Evolutionary conservation across 2,113 vertebrate species (phyloP), one percentile per base, ranked within the genome.

Genomic region (Scophthalmus maximus): DNA sequence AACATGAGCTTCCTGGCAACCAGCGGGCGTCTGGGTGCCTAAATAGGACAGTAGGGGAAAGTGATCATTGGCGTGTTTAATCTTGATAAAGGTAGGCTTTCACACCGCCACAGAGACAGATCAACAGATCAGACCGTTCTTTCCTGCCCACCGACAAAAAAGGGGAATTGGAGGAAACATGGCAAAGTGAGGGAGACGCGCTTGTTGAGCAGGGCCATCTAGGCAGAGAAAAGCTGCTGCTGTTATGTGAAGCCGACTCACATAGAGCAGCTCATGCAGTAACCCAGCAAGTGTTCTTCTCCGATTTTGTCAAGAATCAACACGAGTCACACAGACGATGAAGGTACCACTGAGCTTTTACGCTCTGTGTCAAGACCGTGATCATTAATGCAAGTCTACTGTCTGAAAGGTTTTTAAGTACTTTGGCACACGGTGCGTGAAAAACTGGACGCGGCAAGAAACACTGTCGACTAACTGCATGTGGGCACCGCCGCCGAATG

Each of bases 21-120:
- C 77, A 73, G 44, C 36, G 79, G 73, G 78, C 81, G 84, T 86
- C 79, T 78, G 69, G 70, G 69, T 81, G 82, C 75, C 81, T 88
- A 88, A 88, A 88, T 89, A 82, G 77, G 85, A 91, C 87, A 87
- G 76, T 71, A 56, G 79, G 66, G 30, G 80, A 89, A 85, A 89
- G 81, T 78, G 84, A 86, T 83, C 84, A 85, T 85, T 88, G 80
- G 70, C 12, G 61, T 69, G 63, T 81, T 82, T 88, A 80, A 89
- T 86, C 82, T 84, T 71, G 83, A 90, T 91, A 84, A 89, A 91
- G 85, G 79, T 90, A 83, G 80, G 78, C 83, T 90, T 84, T 87
- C 75, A 88, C 78, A 22, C 58, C 56, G 67, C 61, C 32, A 51
- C 44, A 60, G 63, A 65, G 64, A n/a, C n/a, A 75, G 72, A 79